Evolutionary conservation across 2,797 vertebrate species (phyloP).

Genomic region (Etheostoma perlongum): DNA sequence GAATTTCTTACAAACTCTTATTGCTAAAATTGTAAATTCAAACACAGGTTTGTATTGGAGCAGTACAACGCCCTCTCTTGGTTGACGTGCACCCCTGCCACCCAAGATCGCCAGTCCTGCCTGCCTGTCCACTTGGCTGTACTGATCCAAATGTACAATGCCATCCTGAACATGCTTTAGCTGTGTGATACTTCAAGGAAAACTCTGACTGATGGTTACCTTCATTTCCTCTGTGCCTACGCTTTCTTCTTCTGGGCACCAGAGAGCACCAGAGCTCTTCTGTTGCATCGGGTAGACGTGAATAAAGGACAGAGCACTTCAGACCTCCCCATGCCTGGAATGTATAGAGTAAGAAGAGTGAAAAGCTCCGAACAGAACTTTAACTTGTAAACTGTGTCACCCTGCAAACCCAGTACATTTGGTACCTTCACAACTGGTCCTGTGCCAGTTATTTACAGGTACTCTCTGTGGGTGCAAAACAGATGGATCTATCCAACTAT

Average conservation of each 20-base stretch:
- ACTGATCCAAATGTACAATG: slow-evolving; percentile 98
- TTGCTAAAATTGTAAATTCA: slow-evolving; percentile 2
- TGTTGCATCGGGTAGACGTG: slow-evolving; percentile 36
- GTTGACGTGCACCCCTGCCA: slow-evolving; percentile 96
- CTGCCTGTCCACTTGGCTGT: slow-evolving; percentile 97
- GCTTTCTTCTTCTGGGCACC: slow-evolving; percentile 65
- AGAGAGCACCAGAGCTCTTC: slow-evolving; percentile 75
- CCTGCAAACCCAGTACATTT: slow-evolving; percentile 32
- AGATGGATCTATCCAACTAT: slow-evolving; percentile 52
- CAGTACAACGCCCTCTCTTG: slow-evolving; percentile 99
- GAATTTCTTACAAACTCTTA: neutral
- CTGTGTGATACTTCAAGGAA: slow-evolving; percentile 37
- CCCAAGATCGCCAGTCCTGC: slow-evolving; percentile 98
- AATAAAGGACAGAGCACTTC: slow-evolving; percentile 43
- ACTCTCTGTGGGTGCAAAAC: slow-evolving; percentile 34
- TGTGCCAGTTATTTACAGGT: slow-evolving; percentile 35
- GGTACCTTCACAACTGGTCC: slow-evolving; percentile 44
- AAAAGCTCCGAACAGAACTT: slow-evolving; percentile 40
- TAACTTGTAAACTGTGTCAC: neutral
- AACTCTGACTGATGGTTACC: slow-evolving; percentile 25
- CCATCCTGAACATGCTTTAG: slow-evolving; percentile 96
- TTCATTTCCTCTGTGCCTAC: slow-evolving; percentile 62
- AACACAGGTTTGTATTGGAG: slow-evolving; percentile 95
- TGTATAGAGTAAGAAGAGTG: slow-evolving; percentile 48
- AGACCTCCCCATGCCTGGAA: slow-evolving; percentile 59